Evolutionary conservation across 2,888 invertebrate genomes (phyloP).

Genomic region (Lamellibrachia satsuma): DNA sequence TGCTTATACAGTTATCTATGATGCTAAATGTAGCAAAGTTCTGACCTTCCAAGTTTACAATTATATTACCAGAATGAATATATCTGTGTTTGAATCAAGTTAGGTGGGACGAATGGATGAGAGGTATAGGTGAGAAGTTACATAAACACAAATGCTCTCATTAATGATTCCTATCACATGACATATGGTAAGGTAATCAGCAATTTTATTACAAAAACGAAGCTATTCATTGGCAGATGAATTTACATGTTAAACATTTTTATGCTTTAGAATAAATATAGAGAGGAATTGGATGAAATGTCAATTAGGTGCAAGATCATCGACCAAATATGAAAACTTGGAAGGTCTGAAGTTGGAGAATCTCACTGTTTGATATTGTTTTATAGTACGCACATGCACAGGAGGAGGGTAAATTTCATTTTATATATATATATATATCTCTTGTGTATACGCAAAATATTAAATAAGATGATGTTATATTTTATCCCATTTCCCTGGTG

Average conservation of each 20-base stretch:
- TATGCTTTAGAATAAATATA: background rate
- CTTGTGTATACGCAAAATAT: background rate
- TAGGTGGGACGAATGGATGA: background rate
- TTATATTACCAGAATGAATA: background rate
- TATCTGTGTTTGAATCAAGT: background rate
- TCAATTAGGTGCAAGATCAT: background rate
- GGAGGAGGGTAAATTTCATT: background rate
- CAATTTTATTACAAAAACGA: background rate
- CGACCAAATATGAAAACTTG: background rate
- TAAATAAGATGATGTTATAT: background rate
- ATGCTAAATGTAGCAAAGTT: background rate
- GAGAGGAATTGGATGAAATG: no score
- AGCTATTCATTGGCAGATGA: background rate
- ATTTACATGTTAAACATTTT: background rate
- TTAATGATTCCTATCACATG: background rate
- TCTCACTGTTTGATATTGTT: background rate
- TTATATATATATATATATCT: background rate
- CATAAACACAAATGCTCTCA: background rate
- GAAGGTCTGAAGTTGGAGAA: background rate
- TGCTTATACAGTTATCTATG: background rate
- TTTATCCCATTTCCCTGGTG: background rate
- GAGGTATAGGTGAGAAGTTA: background rate
- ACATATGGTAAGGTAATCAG: background rate
- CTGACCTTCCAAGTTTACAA: background rate
- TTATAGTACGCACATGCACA: background rate